Percentiles rank a stretch among this genome's conserved stretches.
These are phyloP conservation scores for Sitta carolinensis DNA, from an alignment of 2,797 vertebrate genomes.

Conservation along the genomic window DNA sequence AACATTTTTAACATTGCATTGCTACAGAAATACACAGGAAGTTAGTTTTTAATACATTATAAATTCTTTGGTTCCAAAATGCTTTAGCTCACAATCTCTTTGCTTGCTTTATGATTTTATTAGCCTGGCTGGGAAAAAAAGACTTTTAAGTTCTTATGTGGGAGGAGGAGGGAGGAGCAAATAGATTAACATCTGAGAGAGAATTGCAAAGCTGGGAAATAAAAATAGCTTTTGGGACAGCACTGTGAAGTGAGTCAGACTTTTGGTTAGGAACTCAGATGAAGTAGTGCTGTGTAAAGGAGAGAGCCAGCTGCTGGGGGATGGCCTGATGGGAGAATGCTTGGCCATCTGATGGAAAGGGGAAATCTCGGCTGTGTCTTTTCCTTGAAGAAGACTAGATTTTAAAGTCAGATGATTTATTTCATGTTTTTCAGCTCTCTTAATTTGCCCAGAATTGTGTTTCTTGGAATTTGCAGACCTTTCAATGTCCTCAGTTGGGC, in stretches of 20 bases:
- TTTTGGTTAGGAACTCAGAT: background rate
- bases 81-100: background rate
- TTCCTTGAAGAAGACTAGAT: background rate
- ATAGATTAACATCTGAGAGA: background rate
- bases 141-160: background rate
- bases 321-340: background rate
- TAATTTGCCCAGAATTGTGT: background rate
- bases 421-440: background rate
- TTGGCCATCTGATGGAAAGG: background rate
- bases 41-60: background rate
- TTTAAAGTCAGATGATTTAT: background rate
- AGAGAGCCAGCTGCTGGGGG: background rate
- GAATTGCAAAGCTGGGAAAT: background rate
- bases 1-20: background rate
- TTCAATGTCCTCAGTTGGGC: background rate
- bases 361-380: background rate
- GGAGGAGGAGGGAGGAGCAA: background rate
- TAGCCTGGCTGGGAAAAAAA: background rate
- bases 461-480: background rate
- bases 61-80: background rate
- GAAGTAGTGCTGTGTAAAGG: background rate
- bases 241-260: background rate
- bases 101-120: background rate
- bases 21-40: background rate
- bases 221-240: background rate